A percentile compares a stretch with the other conserved stretches of the same genome.
These are phyloP conservation scores for Diogma glabrata DNA, from an alignment of 2,888 invertebrate species.

Conservation along the genomic window DNA sequence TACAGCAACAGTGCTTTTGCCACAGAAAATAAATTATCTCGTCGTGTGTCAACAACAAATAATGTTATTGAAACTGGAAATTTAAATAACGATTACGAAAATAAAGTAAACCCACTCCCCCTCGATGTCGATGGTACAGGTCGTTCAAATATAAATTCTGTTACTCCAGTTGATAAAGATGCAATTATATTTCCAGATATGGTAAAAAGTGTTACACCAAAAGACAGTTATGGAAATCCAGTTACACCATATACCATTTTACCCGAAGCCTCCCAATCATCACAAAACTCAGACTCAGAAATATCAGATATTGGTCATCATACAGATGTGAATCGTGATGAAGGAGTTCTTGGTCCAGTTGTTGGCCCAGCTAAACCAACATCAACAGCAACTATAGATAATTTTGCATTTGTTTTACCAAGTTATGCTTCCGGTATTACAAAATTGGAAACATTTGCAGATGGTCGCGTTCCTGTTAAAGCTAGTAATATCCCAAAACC, in stretches of 20 bases:
- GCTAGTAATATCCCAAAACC: conserved; percentile 1
- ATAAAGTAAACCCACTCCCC: not conserved
- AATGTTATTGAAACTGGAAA: not conserved
- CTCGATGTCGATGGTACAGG: not conserved
- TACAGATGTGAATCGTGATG: conserved; percentile 9
- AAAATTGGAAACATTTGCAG: conserved; percentile 30
- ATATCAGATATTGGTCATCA: not conserved
- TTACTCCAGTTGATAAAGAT: not conserved
- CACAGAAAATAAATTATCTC: not conserved
- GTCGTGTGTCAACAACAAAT: not conserved
- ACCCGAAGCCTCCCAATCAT: not conserved
- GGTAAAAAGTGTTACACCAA: not conserved
- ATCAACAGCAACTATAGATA: conserved; percentile 24
- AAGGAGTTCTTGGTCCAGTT: not conserved
- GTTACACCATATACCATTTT: conserved; percentile 6
- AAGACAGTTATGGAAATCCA: conserved; percentile 9
- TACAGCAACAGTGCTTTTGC: not conserved
- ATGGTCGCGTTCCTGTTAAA: conserved; percentile 72
- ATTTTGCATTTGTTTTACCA: conserved; percentile 35
- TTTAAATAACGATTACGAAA: no score
- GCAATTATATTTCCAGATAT: conserved; percentile 11
- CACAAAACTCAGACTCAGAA: not conserved
- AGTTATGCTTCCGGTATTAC: conserved; percentile 37
- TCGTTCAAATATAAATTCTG: not conserved
- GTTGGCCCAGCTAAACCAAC: not conserved